Base-by-base conservation (phyloP, 2,888 invertebrate genomes). In the Eutolmus rufibarbis region DNA sequence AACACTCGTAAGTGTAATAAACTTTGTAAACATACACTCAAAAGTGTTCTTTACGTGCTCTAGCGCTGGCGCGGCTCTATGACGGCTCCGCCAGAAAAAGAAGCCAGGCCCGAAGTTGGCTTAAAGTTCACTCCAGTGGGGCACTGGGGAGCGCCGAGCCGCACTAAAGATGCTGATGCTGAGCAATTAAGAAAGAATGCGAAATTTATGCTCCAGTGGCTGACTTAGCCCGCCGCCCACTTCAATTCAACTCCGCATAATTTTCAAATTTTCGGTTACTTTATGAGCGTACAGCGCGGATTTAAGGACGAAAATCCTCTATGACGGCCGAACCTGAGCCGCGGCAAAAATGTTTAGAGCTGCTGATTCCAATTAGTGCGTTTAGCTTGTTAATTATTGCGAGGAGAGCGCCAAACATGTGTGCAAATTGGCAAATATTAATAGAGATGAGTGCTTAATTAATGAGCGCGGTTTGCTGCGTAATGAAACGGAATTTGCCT, bases 1-100 rank as follows among this genome's bases (percentile, higher is more conserved):
- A 88, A 87, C 87, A 88, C 88, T 88, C 88, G 86, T 87, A 88
- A 88, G 88, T 88, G 87, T 87, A 88, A 87, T 88, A 88, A 88
- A 88, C 79, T 88, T 86, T 85, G 88, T 88, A 87, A 88, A 88
- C 79, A 88, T 43, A 74, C 74, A 84, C 81, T 34, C 81, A 51
- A 81, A n/a, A 51, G 81, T 81, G 81, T 56, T 81, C 81, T 56
- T 81, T 81, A 81, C 56, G 56, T 81, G 81, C 81, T 23, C 81
- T 34, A 7, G 51, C 76, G 76, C n/a, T 37, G 76, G 34, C 37
- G 37, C 76, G 51, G n/a, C 51, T 14, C 76, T 37, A 14, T 76
- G 28, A 40, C 76, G 76, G 66, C 28, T 23, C 23, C 12, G 66
- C 23, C 66, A 28, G 66, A 66, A 66, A 78, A 78, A 78, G 51